Conservation (phyloP, 2,888 invertebrate species). For the Gastrophysa polygoni region DNA sequence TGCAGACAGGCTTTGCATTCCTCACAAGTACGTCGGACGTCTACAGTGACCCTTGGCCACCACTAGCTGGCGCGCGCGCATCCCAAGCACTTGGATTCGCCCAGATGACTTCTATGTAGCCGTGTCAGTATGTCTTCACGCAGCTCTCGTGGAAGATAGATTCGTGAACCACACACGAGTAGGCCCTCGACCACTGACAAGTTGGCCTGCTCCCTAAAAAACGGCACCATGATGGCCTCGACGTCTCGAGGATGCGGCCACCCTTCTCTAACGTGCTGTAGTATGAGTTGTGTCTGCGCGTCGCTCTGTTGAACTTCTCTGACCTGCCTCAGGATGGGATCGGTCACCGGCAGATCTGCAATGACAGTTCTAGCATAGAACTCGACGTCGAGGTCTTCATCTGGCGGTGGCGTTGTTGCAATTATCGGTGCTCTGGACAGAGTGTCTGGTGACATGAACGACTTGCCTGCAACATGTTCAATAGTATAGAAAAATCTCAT, state of each 20-base stretch:
- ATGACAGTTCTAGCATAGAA: background rate
- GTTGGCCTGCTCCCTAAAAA: no score
- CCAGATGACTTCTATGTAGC: background rate
- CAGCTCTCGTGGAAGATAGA: background rate
- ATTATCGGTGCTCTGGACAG: background rate
- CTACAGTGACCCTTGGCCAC: slow-evolving; percentile 31
- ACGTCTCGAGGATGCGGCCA: no score
- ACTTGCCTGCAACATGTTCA: background rate
- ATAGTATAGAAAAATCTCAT: slow-evolving; percentile 5
- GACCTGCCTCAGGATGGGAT: background rate
- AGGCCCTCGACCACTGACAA: background rate
- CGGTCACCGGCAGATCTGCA: background rate
- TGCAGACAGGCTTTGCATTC: slow-evolving; percentile 28
- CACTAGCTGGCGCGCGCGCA: slow-evolving; percentile 30
- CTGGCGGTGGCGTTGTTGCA: background rate
- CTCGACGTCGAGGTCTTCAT: background rate
- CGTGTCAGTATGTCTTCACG: background rate
- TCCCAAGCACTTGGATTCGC: slow-evolving; percentile 25
- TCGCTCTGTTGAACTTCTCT: no score
- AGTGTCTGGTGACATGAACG: background rate
- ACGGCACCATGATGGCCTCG: no score
- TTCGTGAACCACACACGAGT: background rate
- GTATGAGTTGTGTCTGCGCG: no score
- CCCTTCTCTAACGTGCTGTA: no score
- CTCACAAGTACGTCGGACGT: slow-evolving; percentile 34